These are phyloP conservation scores for Dasysyrphus tricinctus DNA, from an alignment of 2,888 invertebrate genomes.

Conservation along the genomic window DNA sequence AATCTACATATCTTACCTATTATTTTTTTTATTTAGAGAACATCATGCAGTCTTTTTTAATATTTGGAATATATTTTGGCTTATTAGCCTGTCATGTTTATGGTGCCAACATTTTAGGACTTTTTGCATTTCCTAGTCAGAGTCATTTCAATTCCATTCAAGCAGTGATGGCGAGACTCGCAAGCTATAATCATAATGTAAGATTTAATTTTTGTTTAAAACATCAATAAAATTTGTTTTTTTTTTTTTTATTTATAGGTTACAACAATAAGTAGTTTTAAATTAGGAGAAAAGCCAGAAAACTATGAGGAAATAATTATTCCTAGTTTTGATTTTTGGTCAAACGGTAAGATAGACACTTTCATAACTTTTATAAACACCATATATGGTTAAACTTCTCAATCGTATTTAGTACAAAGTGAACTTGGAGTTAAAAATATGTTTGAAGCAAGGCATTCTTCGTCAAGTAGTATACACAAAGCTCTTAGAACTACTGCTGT, in stretches of 20 bases:
- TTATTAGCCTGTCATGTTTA: background rate
- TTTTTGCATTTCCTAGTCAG: conserved; percentile 82
- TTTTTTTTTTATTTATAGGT: conserved; percentile 77
- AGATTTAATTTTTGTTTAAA: conserved; percentile 53
- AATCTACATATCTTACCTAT: too few relatives aligned
- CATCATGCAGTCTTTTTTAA: conserved; percentile 36
- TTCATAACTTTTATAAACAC: background rate
- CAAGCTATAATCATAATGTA: conserved; percentile 84
- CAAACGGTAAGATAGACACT: conserved; percentile 78
- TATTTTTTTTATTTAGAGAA: conserved; percentile 16
- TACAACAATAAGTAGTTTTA: conserved; percentile 80
- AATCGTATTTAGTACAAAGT: conserved; percentile 61
- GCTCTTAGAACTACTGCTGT: conserved; percentile 79
- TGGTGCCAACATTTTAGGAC: conserved; percentile 79
- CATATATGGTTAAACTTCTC: background rate
- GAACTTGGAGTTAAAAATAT: conserved; percentile 60
- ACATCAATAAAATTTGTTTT: background rate
- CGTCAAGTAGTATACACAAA: conserved; percentile 77
- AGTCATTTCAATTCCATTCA: conserved; percentile 83
- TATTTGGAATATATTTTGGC: conserved; percentile 9
- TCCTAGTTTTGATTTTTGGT: conserved; percentile 81
- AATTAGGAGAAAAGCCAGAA: conserved; percentile 81
- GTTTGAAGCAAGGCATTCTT: conserved; percentile 73
- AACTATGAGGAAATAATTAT: conserved; percentile 80
- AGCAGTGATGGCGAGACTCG: conserved; percentile 83